Conservation (phyloP, 1,140 invertebrate species). For the Coenobita brevimanus region DNA sequence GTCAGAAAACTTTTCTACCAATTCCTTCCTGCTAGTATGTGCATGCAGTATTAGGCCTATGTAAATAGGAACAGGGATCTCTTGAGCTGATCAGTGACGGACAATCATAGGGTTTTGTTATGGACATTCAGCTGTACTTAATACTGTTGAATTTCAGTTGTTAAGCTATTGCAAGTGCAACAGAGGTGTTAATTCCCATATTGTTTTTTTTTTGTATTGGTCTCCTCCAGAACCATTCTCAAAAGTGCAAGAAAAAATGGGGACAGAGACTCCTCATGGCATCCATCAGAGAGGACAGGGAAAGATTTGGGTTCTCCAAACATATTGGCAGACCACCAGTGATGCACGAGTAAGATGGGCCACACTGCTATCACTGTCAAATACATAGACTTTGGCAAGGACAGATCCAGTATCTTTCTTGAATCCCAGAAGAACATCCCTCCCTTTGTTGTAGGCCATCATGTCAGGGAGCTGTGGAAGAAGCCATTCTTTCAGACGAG, state of each 20-base stretch:
- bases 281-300: slow-evolving; percentile 20
- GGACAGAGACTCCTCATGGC: slow-evolving; percentile 27
- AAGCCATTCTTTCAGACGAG: too few species aligned
- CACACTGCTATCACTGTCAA: too few species aligned
- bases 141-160: slow-evolving; percentile 35
- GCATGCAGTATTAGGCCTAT: slow-evolving; percentile 19
- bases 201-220: slow-evolving; percentile 23
- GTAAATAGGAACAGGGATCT: slow-evolving; percentile 1
- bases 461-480: too few species aligned
- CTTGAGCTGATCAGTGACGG: not conserved
- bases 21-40: not conserved
- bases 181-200: not conserved
- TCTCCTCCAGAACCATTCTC: slow-evolving; percentile 25
- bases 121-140: slow-evolving; percentile 6
- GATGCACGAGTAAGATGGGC: too few species aligned
- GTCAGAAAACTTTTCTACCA: not conserved
- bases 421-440: too few species aligned
- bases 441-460: too few species aligned
- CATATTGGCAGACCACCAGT: too few species aligned
- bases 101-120: slow-evolving; percentile 14
- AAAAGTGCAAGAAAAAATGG: slow-evolving; percentile 15
- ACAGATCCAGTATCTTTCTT: too few species aligned
- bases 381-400: too few species aligned
- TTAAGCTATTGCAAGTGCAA: slow-evolving; percentile 7
- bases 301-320: too few species aligned